Percentiles rank a stretch among this genome's conserved stretches.
Conservation (phyloP, 2,797 vertebrate species). For the Lophotriccus pileatus region DNA sequence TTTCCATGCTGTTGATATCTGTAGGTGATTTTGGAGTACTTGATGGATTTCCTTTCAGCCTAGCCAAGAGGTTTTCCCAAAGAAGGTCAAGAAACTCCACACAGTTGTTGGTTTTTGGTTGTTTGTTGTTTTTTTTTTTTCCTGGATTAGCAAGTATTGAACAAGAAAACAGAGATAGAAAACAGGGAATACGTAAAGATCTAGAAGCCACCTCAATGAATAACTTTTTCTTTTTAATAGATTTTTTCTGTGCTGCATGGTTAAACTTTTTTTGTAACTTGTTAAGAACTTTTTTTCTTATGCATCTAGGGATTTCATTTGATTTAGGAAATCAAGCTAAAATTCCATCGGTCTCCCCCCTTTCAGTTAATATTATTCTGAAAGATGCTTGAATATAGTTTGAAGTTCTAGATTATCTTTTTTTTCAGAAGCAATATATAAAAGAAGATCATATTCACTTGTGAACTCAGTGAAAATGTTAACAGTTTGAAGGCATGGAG, state of each 20-base stretch:
- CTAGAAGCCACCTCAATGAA: not conserved
- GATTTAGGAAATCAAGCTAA: not conserved
- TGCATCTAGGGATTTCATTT: not conserved
- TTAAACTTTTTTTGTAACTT: not conserved
- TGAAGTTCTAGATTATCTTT: not conserved
- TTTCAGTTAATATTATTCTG: not conserved
- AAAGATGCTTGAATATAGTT: not conserved
- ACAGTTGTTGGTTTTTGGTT: no score
- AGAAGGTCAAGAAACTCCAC: constrained; percentile 25
- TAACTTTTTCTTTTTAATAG: not conserved
- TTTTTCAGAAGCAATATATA: not conserved
- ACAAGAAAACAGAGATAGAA: not conserved
- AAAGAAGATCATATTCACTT: not conserved
- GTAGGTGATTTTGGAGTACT: constrained; percentile 28
- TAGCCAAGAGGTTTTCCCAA: constrained; percentile 4
- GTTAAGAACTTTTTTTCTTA: not conserved
- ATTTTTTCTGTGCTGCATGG: not conserved
- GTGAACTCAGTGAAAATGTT: not conserved
- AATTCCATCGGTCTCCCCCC: not conserved
- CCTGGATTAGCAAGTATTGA: not conserved
- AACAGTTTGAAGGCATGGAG: not conserved
- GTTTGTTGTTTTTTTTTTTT: no score
- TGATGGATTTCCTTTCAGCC: constrained; percentile 23
- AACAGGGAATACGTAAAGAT: not conserved
- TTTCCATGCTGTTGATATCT: not conserved